Base-by-base conservation (phyloP, 1,140 invertebrate species). In the Drosophila lini region DNA sequence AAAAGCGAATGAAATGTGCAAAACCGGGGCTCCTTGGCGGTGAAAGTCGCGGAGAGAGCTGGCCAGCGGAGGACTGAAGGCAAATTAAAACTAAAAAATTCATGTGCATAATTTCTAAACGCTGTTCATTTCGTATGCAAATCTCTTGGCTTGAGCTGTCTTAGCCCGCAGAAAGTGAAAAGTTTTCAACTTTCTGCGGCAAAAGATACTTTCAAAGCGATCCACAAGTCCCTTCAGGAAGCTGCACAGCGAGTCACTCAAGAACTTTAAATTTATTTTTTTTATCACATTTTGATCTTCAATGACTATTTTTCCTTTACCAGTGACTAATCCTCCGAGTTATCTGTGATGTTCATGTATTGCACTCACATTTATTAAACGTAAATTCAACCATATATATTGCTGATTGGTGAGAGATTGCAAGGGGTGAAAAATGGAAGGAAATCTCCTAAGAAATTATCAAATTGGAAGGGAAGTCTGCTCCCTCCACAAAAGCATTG, bases 11-110 rank as follows among this genome's bases (percentile, higher is more conserved):
- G 77, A 88, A 88, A 89, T 83, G 88, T 86, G 84, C 80, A 86
- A 58, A 74, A 83, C 70, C 65, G 53, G 45, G 45, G 25, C 45
- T 47, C 22, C 45, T 47, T 47, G 45, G 53, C 58, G 57, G 52
- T 52, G 48, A 42, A 69, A 69, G 48, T 55, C 41, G 34, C 40
- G 76, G 40, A 41, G 47, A 22, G 22, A 38, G 58, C 9, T 34
- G 80, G 67, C 62, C 44, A 58, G 41, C 32, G 59, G 74, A 77
- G 65, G 60, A 64, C 77, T 74, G 73, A 88, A 62, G 52, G 56
- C 84, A 78, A 83, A 88, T 89, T 88, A 89, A 88, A 89, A 77
- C 84, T 83, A 74, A 78, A 58, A 68, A 89, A 88, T 88, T 78
- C 82, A 89, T 84, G 80, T 81, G 84, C 84, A 88, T 88, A 88